Evolutionary conservation across 2,888 invertebrate species (phyloP), one percentile per base, ranked within the genome.

Genomic region (Ypsolopha scabrella): DNA sequence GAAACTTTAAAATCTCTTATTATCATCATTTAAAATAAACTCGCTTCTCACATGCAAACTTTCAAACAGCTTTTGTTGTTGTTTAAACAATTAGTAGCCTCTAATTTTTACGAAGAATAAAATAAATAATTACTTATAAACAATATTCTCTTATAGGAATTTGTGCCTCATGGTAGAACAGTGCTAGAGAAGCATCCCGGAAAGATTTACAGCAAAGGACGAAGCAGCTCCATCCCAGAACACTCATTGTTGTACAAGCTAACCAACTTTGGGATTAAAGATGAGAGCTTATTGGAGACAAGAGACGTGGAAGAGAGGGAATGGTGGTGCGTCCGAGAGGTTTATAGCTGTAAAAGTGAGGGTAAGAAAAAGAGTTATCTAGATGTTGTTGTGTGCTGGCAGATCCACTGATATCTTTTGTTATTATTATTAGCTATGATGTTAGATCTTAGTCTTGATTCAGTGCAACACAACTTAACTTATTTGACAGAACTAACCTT

Each of bases 101-200:
- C n/a, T n/a, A n/a, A n/a, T n/a, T n/a, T 13, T 8, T n/a, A 43
- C 13, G 44, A 11, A 11, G 44, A 8, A 11, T 11, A 43, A 43
- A 11, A 11, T 3, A 13, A 6, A 11, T 13, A 43, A 2, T 2
- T 43, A n/a, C n/a, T n/a, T n/a, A n/a, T n/a, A n/a, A n/a, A n/a
- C n/a, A n/a, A n/a, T n/a, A 13, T 13, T 43, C 11, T 13, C 14
- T 43, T 3, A 43, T 58, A 94, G 94, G 95, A 94, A 90, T 96
- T 93, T 87, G 89, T 93, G 88, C 95, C 95, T 69, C 93, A 93
- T 87, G 95, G 95, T 74, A 91, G 95, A 80, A 91, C 92, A 86
- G 93, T 93, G 83, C 85, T 93, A 72, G 86, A 88, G 53, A 90
- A 89, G 62, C 95, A 95, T 77, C 94, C 94, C 11, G 92, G 93